These are phyloP conservation scores for Gordius sp. DNA, from an alignment of 2,888 invertebrate genomes.

Conservation along the genomic window DNA sequence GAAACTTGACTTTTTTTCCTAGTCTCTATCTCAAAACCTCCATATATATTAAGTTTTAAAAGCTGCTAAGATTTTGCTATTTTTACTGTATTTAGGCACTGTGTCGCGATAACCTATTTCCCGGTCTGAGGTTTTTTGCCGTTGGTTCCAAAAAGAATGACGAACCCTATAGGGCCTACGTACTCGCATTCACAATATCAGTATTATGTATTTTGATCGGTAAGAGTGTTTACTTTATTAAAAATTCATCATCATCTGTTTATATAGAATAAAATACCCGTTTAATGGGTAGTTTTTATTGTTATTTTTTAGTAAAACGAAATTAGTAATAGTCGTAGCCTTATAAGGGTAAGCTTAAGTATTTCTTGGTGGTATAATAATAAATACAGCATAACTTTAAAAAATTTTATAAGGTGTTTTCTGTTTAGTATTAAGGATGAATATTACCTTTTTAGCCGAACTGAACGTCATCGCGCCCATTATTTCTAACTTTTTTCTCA, in stretches of 20 bases:
- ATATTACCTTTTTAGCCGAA: conserved; percentile 37
- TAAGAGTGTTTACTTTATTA: conserved; percentile 28
- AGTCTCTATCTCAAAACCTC: no score
- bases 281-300: no score
- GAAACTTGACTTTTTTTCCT: no score
- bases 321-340: no score
- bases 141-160: conserved; percentile 36
- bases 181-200: conserved; percentile 63
- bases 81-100: no score
- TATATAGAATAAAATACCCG: no score
- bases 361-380: background rate
- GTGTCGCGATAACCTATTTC: conserved; percentile 28
- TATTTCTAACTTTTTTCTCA: conserved; percentile 73
- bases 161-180: conserved; percentile 54
- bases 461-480: conserved; percentile 63
- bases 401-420: background rate
- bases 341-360: background rate
- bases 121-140: conserved; percentile 39
- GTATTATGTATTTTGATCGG: conserved; percentile 59
- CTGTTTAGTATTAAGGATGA: background rate
- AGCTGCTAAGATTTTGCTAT: no score
- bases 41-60: no score
- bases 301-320: no score
- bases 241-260: background rate
- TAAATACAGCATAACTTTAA: background rate